These are phyloP conservation scores for Marronus borbonicus DNA, from an alignment of 2,888 invertebrate species.

Conservation along the genomic window DNA sequence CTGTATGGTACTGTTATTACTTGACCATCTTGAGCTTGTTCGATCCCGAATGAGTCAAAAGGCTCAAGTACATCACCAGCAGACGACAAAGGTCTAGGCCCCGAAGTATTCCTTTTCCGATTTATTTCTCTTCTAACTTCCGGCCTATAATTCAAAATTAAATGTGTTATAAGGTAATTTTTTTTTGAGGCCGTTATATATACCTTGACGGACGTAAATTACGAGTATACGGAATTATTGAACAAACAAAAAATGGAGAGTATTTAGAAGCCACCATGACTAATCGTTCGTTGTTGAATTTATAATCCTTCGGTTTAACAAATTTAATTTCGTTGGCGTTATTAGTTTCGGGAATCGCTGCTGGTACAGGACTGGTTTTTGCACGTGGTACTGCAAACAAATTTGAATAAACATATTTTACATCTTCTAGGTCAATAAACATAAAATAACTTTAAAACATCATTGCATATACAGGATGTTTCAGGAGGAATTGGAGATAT, in stretches of 20 bases:
- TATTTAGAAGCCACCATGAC: slow-evolving; percentile 85
- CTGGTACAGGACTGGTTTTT: slow-evolving; percentile 66
- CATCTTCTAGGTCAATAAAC: not conserved
- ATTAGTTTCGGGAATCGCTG: slow-evolving; percentile 73
- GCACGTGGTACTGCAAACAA: slow-evolving; percentile 56
- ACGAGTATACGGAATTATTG: slow-evolving; percentile 86
- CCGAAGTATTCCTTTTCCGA: slow-evolving; percentile 86
- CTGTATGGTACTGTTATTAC: slow-evolving; percentile 59
- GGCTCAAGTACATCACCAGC: slow-evolving; percentile 89
- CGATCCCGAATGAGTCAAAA: slow-evolving; percentile 88
- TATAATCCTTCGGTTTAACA: slow-evolving; percentile 76
- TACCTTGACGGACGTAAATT: slow-evolving; percentile 51
- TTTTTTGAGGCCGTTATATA: not conserved
- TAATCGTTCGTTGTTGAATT: slow-evolving; percentile 85
- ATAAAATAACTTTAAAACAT: not conserved
- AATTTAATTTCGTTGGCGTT: slow-evolving; percentile 75
- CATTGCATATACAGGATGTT: no score
- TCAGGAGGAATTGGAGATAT: no score
- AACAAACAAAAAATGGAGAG: slow-evolving; percentile 89
- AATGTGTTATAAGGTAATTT: not conserved
- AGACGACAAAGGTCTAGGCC: slow-evolving; percentile 86
- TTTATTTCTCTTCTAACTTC: slow-evolving; percentile 82
- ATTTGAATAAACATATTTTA: not conserved
- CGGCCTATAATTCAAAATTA: slow-evolving; percentile 67
- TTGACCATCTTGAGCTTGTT: slow-evolving; percentile 87